These are phyloP conservation scores for Notocelia uddmanniana DNA, from an alignment of 2,888 invertebrate species.

Conservation along the genomic window DNA sequence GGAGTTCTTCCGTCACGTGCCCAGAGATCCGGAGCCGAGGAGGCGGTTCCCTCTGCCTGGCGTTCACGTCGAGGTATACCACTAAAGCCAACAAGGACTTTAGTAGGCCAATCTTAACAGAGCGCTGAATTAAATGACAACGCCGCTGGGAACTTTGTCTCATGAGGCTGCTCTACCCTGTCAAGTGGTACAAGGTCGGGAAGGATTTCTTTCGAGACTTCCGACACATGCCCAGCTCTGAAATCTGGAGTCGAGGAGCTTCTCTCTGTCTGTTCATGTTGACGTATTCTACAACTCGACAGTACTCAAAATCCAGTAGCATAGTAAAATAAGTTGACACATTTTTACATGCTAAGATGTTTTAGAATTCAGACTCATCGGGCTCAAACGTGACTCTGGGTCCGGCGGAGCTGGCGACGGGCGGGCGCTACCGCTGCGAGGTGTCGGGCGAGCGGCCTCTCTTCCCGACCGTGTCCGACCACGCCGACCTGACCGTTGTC, in stretches of 20 bases:
- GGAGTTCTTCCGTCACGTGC: slow-evolving; percentile 92
- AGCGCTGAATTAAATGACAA: background rate
- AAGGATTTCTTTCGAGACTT: slow-evolving; percentile 92
- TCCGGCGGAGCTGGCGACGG: slow-evolving; percentile 86
- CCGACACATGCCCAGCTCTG: slow-evolving; percentile 90
- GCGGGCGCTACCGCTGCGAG: slow-evolving; percentile 90
- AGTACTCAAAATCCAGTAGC: background rate
- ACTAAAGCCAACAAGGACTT: slow-evolving; percentile 52
- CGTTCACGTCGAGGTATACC: slow-evolving; percentile 89
- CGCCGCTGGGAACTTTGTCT: slow-evolving; percentile 88
- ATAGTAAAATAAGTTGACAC: background rate
- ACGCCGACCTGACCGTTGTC: slow-evolving; percentile 88
- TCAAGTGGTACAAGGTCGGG: slow-evolving; percentile 94
- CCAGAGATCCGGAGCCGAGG: slow-evolving; percentile 90
- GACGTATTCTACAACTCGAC: slow-evolving; percentile 80
- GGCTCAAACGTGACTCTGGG: slow-evolving; percentile 86
- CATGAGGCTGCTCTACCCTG: slow-evolving; percentile 90
- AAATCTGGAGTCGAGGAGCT: slow-evolving; percentile 90
- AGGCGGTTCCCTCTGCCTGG: slow-evolving; percentile 90
- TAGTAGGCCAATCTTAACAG: background rate
- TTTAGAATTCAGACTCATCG: slow-evolving; percentile 83
- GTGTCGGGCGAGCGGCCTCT: slow-evolving; percentile 90
- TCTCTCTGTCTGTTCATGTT: slow-evolving; percentile 89
- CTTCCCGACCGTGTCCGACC: slow-evolving; percentile 89
- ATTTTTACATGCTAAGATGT: slow-evolving; percentile 7